Conservation (phyloP, 2,113 vertebrate genomes). For the Leucosticte australis region DNA sequence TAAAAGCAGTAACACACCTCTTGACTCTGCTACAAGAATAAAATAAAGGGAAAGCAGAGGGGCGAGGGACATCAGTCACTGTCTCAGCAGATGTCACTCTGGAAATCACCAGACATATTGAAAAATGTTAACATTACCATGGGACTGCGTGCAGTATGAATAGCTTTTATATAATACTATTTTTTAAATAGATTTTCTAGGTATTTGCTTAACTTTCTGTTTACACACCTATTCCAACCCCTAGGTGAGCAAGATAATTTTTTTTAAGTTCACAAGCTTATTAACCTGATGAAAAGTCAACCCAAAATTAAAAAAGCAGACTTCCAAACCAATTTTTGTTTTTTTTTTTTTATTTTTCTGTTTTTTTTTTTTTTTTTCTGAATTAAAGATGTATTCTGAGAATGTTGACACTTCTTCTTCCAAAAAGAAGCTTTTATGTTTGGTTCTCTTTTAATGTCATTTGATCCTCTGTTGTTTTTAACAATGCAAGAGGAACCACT, state of each 20-base stretch:
- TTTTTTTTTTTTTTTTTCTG: neutral
- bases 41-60: neutral
- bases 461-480: slow-evolving; percentile 30
- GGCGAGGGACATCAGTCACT: neutral
- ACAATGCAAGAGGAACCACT: slow-evolving; percentile 7
- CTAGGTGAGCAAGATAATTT: neutral
- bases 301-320: neutral
- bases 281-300: neutral
- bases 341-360: neutral
- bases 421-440: slow-evolving; percentile 20
- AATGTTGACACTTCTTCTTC: slow-evolving; percentile 19
- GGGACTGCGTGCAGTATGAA: neutral
- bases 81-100: neutral
- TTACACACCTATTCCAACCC: neutral
- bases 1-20: neutral
- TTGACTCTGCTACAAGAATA: neutral
- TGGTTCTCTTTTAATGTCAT: neutral
- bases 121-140: neutral
- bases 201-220: neutral
- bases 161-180: neutral
- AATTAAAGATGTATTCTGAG: neutral
- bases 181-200: neutral
- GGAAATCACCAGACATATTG: neutral
- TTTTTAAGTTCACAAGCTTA: neutral
- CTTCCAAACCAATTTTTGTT: neutral